Evolutionary conservation across 2,797 vertebrate genomes (phyloP).

Genomic region (Pagetopsis macropterus): DNA sequence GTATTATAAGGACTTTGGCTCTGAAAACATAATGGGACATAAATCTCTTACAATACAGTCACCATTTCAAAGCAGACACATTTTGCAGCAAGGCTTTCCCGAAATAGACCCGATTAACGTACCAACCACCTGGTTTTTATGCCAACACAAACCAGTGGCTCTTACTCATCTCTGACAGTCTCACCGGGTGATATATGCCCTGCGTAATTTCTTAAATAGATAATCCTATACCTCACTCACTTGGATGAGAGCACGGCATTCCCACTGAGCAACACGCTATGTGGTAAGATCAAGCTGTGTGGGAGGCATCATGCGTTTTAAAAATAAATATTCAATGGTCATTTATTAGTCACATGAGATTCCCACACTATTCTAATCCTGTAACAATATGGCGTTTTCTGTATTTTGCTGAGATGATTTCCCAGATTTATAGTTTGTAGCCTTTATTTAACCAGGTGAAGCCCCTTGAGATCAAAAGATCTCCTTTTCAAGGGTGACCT

Average conservation of each 20-base stretch:
- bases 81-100: slow-evolving; percentile 16
- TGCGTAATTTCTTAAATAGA: slow-evolving; percentile 53
- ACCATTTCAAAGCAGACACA: not conserved
- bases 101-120: slow-evolving; percentile 29
- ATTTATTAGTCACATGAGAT: slow-evolving; percentile 53
- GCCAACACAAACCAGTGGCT: slow-evolving; percentile 43
- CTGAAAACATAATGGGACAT: not conserved
- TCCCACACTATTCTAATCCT: slow-evolving; percentile 43
- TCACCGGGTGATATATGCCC: slow-evolving; percentile 37
- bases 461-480: no score
- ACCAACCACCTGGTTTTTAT: slow-evolving; percentile 1
- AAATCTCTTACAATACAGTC: not conserved
- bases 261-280: slow-evolving; percentile 21
- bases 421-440: not conserved
- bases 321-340: slow-evolving; percentile 48
- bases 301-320: slow-evolving; percentile 48
- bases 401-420: slow-evolving; percentile 14
- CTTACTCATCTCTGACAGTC: slow-evolving; percentile 42
- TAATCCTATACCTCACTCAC: slow-evolving; percentile 49
- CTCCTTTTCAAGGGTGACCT: no score
- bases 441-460: no score
- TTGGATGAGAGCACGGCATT: slow-evolving; percentile 24
- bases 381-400: slow-evolving; percentile 31
- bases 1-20: slow-evolving; percentile 7
- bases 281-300: slow-evolving; percentile 41